A percentile compares a stretch with the other conserved stretches of the same genome.
Conservation (phyloP, 2,113 vertebrate species). For the Elaphurus davidianus region DNA sequence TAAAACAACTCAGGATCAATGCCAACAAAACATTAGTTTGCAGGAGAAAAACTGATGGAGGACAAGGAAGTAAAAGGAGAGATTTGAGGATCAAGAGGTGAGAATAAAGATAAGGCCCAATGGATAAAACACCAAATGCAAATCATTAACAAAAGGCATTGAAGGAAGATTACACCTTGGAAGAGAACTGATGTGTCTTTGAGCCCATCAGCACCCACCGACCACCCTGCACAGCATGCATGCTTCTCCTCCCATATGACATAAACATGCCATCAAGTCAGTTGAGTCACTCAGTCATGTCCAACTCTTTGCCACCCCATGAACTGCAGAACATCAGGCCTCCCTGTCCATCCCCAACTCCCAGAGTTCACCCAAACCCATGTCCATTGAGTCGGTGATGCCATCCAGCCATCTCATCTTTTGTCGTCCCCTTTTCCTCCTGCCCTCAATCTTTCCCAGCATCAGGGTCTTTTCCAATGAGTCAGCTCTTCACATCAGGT, state of each 20-base stretch:
- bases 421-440: not conserved
- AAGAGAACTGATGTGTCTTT: accelerated
- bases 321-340: not conserved
- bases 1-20: not conserved
- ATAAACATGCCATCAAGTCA: accelerated
- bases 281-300: accelerated
- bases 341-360: not conserved
- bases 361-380: not conserved
- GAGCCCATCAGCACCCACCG: accelerated
- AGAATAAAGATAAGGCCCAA: accelerated
- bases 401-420: not conserved
- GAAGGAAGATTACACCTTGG: not conserved
- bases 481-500: not conserved
- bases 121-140: accelerated
- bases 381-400: not conserved
- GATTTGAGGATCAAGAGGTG: too few species aligned
- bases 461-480: not conserved
- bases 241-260: not conserved
- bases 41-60: not conserved
- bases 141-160: accelerated
- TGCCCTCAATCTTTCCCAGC: not conserved
- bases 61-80: not conserved
- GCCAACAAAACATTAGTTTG: accelerated
- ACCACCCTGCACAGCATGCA: accelerated
- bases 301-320: not conserved